Base-by-base conservation (phyloP, 2,113 vertebrate genomes). In the Acinonyx jubatus region DNA sequence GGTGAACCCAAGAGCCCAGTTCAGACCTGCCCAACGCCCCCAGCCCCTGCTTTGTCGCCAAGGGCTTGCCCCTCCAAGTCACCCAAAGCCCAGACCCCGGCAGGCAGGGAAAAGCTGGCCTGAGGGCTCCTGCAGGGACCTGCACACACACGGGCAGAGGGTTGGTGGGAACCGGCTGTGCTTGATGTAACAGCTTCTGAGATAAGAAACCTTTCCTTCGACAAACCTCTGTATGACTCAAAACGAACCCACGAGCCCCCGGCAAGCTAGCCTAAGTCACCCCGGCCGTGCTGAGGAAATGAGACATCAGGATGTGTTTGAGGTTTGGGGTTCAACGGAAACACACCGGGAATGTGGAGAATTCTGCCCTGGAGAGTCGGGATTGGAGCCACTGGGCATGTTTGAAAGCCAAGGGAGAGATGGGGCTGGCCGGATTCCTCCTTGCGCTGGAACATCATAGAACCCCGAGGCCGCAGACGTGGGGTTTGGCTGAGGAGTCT, bases 281-380 rank as follows among this genome's bases (percentile, higher is more conserved):
- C 80, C 76, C 0, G 3, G 94, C 57, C 2, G 8, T 5, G 23
- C 4, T 27, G 80, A 95, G 92, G 95, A 97, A 94, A 79, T 94
- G 94, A 97, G 90, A 48, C 69, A 23, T 78, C 90, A 97, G 96
- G 94, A 81, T 93, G 96, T 96, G 69, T 74, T 57, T 97, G 97
- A 84, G 93, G 96, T 95, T 97, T 94, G 95, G 90, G 96, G 96
- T 97, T 96, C 95, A 97, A 91, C 96, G 48, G 94, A 96, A 88
- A 45, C 66, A 52, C 78, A 52, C 63, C 2, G 38, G 91, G 88
- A 97, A 96, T 88, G 45, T 16, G 21, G 57, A 95, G 87, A 41
- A 84, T 76, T 63, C 25, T 14, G 74, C 61, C 68, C 33, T 1
- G 1, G 19, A 48, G 71, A 13, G 15, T 12, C 15, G 3, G 74